phyloP scores from a whole-genome alignment of 2,888 invertebrate species.

The Sminthurides aquaticus region DNA sequence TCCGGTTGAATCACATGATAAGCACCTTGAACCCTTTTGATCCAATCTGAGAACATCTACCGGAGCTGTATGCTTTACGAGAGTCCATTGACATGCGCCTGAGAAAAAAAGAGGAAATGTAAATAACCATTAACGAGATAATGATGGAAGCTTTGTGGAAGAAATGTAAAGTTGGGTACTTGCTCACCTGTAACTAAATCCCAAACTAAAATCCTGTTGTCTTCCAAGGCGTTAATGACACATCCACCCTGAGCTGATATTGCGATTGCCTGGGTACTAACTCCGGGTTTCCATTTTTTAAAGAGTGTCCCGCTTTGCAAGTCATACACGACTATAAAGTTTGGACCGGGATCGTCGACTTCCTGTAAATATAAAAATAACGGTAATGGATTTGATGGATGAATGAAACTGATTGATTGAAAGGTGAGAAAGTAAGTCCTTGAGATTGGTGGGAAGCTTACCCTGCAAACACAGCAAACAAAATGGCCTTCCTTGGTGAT shows the following conservation, averaged over 20 bases:
- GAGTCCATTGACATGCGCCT: slow-evolving; percentile 69
- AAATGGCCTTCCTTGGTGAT: slow-evolving; percentile 73
- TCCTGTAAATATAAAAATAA: slow-evolving; percentile 50
- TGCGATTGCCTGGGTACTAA: slow-evolving; percentile 73
- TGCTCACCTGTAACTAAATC: slow-evolving; percentile 60
- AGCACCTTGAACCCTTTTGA: slow-evolving; percentile 61
- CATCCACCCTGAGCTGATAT: slow-evolving; percentile 76
- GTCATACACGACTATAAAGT: slow-evolving; percentile 85
- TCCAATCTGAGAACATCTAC: slow-evolving; percentile 67
- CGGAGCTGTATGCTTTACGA: slow-evolving; percentile 71
- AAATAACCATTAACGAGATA: neutral
- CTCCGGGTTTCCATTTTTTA: slow-evolving; percentile 84
- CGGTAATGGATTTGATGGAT: neutral
- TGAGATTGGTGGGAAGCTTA: no score
- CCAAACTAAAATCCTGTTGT: slow-evolving; percentile 75
- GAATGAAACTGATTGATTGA: no score
- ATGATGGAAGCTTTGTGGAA: no score
- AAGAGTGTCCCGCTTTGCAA: slow-evolving; percentile 81
- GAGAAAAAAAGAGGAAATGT: slow-evolving; percentile 27
- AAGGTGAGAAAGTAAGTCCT: no score
- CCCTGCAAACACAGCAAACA: slow-evolving; percentile 53
- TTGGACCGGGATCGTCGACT: slow-evolving; percentile 69
- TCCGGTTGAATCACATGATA: slow-evolving; percentile 66
- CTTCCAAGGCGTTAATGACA: slow-evolving; percentile 74
- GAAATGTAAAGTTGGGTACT: neutral